phyloP scores from a whole-genome alignment of 1,140 invertebrate genomes.

The Drosophila pruinosa region DNA sequence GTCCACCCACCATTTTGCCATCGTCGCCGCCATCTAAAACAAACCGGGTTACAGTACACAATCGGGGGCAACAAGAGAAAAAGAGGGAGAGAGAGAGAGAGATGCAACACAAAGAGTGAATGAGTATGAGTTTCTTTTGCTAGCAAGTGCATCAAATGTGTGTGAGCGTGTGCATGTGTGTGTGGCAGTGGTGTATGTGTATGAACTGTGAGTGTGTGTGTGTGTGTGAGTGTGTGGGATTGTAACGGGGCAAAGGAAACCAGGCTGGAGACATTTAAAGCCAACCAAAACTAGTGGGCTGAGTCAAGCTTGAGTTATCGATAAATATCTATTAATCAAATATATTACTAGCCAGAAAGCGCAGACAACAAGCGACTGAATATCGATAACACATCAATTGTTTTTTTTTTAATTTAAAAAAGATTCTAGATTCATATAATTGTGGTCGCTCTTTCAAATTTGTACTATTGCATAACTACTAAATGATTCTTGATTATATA shows the following conservation, averaged over 20 bases:
- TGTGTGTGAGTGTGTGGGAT: constrained; percentile 6
- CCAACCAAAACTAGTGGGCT: not conserved
- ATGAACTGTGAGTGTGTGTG: not conserved
- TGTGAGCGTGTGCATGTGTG: not conserved
- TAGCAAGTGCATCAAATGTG: constrained; percentile 25
- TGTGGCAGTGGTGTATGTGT: not conserved
- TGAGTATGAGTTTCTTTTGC: constrained; percentile 23
- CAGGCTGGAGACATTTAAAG: not conserved
- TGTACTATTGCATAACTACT: no score
- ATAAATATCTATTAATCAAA: no score
- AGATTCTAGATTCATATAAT: no score
- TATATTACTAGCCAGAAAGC: no score
- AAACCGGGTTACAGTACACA: constrained; percentile 27
- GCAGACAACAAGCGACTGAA: no score
- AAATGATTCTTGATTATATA: no score
- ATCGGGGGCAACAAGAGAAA: constrained; percentile 11
- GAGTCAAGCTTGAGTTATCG: no score
- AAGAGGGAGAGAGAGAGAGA: constrained; percentile 28
- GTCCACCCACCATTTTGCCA: constrained; percentile 82
- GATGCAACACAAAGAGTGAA: constrained; percentile 20
- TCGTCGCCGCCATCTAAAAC: constrained; percentile 84
- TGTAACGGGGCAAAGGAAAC: not conserved
- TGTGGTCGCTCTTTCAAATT: no score
- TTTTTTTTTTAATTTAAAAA: no score
- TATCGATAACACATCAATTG: no score